Evolutionary conservation across 2,888 invertebrate genomes (phyloP), one percentile per base, ranked within the genome.

Genomic region (Spilarctia lutea): DNA sequence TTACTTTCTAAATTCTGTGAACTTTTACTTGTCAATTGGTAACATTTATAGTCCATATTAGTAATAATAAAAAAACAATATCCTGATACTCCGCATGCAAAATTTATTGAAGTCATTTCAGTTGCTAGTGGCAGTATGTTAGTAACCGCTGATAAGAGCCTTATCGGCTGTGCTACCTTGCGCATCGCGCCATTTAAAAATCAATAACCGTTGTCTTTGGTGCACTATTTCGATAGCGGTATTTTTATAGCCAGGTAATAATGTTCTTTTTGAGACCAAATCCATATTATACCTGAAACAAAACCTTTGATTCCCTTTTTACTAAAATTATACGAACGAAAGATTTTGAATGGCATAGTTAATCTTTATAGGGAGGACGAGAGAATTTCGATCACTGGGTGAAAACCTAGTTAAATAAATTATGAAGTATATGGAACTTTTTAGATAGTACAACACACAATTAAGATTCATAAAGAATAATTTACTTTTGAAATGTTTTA

Each of bases 71-170:
- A 27, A 20, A 67, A 33, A 65, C 20, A 48, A 20, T 48, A 48
- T 48, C 20, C n/a, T 39, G 39, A 42, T n/a, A 8, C 27, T 35
- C 48, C 18, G 60, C 45, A 20, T 66, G 33, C 48, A 66, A 65
- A 71, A 66, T n/a, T 18, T 52, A 65, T 45, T 16, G 69, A 18
- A 52, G 52, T 66, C 10, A 39, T 63, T 65, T 20, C 65, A 77
- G 73, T 78, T 74, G 66, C 33, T 52, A 30, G 75, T 60, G 63
- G 71, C 74, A 66, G 45, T 45, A 20, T 60, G 78, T 82, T 79
- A 84, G 79, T 82, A 68, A 79, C 68, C 45, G 27, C 63, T 80
- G 85, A 83, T 84, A 83, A 69, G 68, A 24, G 75, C 76, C 60
- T 82, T 83, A 83, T 84, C 85, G 75, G 75, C 68, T 69, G 73